A percentile compares a stretch with the other conserved stretches of the same genome.
phyloP scores from a whole-genome alignment of 2,888 invertebrate species.

The Drepana falcataria region DNA sequence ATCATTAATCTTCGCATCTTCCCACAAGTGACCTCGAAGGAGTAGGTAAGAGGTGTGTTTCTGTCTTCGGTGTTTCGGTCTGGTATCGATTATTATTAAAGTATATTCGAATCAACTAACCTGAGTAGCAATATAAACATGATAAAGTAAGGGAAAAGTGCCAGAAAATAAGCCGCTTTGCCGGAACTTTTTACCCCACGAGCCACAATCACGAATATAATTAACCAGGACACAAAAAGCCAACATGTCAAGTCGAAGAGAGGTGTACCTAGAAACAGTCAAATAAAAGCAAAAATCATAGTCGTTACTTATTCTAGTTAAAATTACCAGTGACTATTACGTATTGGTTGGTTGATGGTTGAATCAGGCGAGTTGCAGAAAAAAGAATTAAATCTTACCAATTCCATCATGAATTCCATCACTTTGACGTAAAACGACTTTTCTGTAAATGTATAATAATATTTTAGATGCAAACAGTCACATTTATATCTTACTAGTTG shows the following conservation, averaged over 20 bases:
- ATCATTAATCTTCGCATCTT: too few species aligned
- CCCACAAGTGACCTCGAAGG: too few species aligned
- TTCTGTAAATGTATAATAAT: not conserved
- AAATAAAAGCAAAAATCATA: not conserved
- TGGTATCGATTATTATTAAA: not conserved
- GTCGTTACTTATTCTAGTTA: too few species aligned
- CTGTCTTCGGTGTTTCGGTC: too few species aligned
- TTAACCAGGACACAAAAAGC: conserved; percentile 83
- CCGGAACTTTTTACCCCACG: conserved; percentile 88
- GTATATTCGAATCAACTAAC: conserved; percentile 24
- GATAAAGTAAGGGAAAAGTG: conserved; percentile 89
- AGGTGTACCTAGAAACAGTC: conserved; percentile 64
- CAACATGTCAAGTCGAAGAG: conserved; percentile 84
- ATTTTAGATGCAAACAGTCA: too few species aligned
- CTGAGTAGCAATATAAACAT: conserved; percentile 84
- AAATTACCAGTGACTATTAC: too few species aligned
- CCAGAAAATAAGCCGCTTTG: conserved; percentile 92
- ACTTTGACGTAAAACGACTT: conserved; percentile 36
- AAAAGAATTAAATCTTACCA: conserved; percentile 28
- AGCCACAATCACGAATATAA: conserved; percentile 83
- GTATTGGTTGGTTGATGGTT: too few species aligned
- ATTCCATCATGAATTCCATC: conserved; percentile 49
- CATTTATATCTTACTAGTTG: too few species aligned
- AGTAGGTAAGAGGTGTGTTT: too few species aligned
- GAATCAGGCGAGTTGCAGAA: too few species aligned